Evolutionary conservation across 1,140 invertebrate genomes (phyloP).

Genomic region (Brachionus rotundiformis): DNA sequence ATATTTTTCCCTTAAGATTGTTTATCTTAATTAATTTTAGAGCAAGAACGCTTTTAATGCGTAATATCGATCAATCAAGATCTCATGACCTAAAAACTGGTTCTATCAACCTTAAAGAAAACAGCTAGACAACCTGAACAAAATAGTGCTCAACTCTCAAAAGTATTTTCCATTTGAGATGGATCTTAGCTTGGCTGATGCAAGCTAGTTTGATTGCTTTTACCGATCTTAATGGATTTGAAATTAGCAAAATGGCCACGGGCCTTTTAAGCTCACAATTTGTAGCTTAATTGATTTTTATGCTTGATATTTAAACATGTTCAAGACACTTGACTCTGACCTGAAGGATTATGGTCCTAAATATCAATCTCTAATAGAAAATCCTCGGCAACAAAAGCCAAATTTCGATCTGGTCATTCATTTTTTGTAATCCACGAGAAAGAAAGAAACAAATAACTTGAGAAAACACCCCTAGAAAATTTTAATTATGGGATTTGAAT

Average conservation of each 20-base stretch:
- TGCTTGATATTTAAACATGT: conserved; percentile 9
- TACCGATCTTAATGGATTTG: background rate
- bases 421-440: background rate
- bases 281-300: conserved; percentile 6
- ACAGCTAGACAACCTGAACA: background rate
- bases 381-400: background rate
- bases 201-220: background rate
- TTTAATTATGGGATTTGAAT: background rate
- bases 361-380: background rate
- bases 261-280: background rate
- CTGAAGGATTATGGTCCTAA: conserved; percentile 1
- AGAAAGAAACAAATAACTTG: background rate
- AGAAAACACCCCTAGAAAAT: background rate
- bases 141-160: background rate
- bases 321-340: conserved; percentile 10
- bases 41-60: background rate
- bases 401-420: background rate
- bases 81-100: background rate
- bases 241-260: background rate
- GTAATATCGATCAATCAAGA: background rate
- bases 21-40: background rate
- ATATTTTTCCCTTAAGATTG: background rate
- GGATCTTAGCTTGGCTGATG: conserved; percentile 3
- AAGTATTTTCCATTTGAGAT: background rate
- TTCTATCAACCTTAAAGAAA: background rate